Evolutionary conservation across 1,140 invertebrate species (phyloP).

Genomic region (Oncopeltus fasciatus): DNA sequence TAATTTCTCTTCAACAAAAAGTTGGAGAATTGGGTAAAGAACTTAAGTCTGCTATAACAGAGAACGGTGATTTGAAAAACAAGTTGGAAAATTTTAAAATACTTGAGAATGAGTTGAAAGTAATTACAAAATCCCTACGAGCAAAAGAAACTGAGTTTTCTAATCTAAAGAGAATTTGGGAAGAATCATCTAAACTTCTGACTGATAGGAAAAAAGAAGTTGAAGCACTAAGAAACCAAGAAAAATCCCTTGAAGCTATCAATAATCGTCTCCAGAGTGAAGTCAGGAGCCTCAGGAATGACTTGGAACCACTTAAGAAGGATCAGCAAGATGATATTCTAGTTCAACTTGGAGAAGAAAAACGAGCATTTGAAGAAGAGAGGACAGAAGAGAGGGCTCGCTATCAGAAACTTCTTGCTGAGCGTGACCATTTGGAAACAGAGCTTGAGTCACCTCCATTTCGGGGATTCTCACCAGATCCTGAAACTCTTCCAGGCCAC

Average conservation of each 20-base stretch:
- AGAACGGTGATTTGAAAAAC: slow-evolving; percentile 31
- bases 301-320: no score
- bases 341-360: background rate
- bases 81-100: slow-evolving; percentile 52
- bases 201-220: background rate
- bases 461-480: no score
- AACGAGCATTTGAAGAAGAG: slow-evolving; percentile 23
- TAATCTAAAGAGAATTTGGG: background rate
- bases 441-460: slow-evolving; percentile 44
- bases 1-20: no score
- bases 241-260: no score
- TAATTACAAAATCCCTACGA: slow-evolving; percentile 40
- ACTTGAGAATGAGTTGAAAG: slow-evolving; percentile 58
- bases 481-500: no score
- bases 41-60: slow-evolving; percentile 33
- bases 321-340: background rate
- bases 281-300: no score
- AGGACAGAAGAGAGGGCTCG: slow-evolving; percentile 43
- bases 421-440: slow-evolving; percentile 62
- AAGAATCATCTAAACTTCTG: background rate
- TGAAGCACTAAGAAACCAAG: no score
- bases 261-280: no score
- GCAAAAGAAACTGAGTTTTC: slow-evolving; percentile 29
- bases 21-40: no score
- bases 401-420: slow-evolving; percentile 69